Evolutionary conservation across 2,888 invertebrate genomes (phyloP).

Genomic region (Agrenia bidenticulata): DNA sequence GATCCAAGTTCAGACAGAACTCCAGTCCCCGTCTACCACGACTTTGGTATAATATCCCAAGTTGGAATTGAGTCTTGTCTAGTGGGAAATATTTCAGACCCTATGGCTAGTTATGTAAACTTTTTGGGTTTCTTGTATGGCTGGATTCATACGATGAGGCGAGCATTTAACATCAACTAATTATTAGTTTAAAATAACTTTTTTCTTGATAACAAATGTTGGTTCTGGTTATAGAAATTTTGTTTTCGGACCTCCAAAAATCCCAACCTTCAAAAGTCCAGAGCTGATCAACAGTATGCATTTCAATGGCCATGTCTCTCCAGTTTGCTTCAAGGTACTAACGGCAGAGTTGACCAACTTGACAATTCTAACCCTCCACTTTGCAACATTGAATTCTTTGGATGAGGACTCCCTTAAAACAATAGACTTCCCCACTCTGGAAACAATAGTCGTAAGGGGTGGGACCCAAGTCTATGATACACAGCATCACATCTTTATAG

Average conservation of each 20-base stretch:
- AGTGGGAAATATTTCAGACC: not conserved
- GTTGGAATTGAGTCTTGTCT: not conserved
- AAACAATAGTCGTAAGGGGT: not conserved
- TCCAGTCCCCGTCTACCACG: not conserved
- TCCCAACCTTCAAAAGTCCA: not conserved
- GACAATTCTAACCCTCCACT: not conserved
- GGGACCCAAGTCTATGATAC: not conserved
- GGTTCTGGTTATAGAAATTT: not conserved
- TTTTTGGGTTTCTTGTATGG: not conserved
- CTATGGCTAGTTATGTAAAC: not conserved
- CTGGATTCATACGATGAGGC: not conserved
- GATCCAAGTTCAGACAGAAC: not conserved
- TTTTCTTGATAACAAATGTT: too few species aligned
- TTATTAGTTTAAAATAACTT: not conserved
- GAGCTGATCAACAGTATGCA: not conserved
- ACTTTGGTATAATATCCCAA: not conserved
- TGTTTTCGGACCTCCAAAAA: not conserved
- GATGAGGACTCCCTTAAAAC: not conserved
- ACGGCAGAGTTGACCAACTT: not conserved
- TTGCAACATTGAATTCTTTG: not conserved
- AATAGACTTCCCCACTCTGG: not conserved
- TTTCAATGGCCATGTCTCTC: not conserved
- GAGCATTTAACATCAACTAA: not conserved
- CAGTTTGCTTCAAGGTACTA: not conserved
- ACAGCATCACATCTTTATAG: not conserved